Evolutionary conservation across 2,113 vertebrate species (phyloP).

Genomic region (Monopterus albus): DNA sequence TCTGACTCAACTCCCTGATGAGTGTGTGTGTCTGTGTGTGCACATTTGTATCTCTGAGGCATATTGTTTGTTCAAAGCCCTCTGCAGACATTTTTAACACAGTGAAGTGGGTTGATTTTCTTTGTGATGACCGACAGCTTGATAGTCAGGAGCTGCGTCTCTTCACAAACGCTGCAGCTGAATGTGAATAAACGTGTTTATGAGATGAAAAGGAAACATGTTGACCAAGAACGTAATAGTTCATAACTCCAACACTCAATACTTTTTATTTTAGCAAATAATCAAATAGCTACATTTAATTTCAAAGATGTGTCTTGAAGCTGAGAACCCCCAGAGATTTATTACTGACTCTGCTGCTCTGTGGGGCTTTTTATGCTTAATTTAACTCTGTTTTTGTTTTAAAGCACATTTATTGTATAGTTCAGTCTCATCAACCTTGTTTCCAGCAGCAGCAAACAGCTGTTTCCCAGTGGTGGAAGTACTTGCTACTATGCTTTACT

Average conservation of each 20-base stretch:
- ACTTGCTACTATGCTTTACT: too few species aligned
- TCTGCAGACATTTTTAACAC: slow-evolving; percentile 40
- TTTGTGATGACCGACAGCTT: slow-evolving; percentile 58
- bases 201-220: not conserved
- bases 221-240: not conserved
- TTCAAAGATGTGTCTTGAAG: too few species aligned
- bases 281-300: not conserved
- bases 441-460: too few species aligned
- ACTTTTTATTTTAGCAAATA: not conserved
- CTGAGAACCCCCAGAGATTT: too few species aligned
- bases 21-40: not conserved
- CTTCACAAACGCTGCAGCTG: not conserved
- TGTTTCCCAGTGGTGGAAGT: too few species aligned
- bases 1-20: slow-evolving; percentile 45
- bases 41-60: slow-evolving; percentile 28
- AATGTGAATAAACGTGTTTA: slow-evolving; percentile 23
- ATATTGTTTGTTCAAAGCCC: slow-evolving; percentile 39
- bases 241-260: not conserved
- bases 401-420: too few species aligned
- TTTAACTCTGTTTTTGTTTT: too few species aligned
- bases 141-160: slow-evolving; percentile 28
- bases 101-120: slow-evolving; percentile 39
- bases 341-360: too few species aligned
- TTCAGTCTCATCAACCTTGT: too few species aligned
- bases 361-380: too few species aligned